Evolutionary conservation across 2,888 invertebrate species (phyloP).

Genomic region (Leptura quadrifasciata): DNA sequence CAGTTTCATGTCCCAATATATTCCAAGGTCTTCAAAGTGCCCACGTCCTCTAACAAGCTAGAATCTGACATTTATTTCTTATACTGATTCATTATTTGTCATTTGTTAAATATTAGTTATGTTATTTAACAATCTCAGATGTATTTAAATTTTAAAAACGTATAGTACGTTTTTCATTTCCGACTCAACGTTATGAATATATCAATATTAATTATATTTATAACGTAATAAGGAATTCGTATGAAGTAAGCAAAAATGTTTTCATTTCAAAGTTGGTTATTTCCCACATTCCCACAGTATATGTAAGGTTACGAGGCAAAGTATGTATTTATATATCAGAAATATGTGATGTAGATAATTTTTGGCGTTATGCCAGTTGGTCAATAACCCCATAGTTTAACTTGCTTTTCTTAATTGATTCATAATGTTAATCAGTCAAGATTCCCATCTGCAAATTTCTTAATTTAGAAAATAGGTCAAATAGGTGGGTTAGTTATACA

Average conservation of each 20-base stretch:
- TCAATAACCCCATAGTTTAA: constrained; percentile 29
- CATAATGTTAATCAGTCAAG: constrained; percentile 21
- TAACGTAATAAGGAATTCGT: not conserved
- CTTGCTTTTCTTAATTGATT: constrained; percentile 30
- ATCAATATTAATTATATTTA: not conserved
- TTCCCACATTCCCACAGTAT: not conserved
- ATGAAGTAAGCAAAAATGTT: not conserved
- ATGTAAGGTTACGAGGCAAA: not conserved
- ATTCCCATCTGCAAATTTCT: constrained; percentile 12
- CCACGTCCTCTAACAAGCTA: no score
- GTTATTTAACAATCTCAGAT: not conserved
- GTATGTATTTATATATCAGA: constrained; percentile 20
- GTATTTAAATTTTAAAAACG: constrained; percentile 1
- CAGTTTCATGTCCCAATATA: no score
- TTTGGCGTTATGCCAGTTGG: constrained; percentile 32
- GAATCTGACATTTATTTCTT: no score
- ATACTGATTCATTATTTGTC: not conserved
- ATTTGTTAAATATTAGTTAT: not conserved
- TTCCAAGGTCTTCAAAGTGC: no score
- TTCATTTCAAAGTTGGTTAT: not conserved
- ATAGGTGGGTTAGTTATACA: constrained; percentile 20
- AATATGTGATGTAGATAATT: constrained; percentile 31
- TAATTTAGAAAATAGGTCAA: constrained; percentile 27
- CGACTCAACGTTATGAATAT: not conserved
- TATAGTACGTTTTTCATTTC: not conserved